phyloP scores from a whole-genome alignment of 2,113 vertebrate species.

The Chroicocephalus ridibundus region DNA sequence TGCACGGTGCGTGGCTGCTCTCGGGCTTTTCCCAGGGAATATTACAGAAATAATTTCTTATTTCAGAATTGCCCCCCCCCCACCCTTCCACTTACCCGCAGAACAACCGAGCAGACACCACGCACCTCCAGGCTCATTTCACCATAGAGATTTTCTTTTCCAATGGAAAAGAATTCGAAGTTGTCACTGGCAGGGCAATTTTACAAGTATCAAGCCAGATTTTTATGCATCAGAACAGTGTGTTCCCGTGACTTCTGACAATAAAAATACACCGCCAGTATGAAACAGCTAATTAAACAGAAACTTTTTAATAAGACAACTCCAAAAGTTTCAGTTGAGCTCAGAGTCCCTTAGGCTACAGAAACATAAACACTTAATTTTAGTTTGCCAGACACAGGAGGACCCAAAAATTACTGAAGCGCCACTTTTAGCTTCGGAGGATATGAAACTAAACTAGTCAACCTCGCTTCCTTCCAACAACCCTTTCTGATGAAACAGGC shows the following conservation, averaged over 20 bases:
- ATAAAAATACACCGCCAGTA: background rate
- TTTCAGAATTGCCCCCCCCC: background rate
- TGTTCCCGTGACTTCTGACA: background rate
- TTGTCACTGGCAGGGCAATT: background rate
- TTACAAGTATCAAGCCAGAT: background rate
- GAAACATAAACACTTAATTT: background rate
- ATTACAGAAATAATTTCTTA: background rate
- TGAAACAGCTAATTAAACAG: background rate
- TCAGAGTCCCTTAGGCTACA: background rate
- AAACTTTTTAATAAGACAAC: background rate
- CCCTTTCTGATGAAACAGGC: background rate
- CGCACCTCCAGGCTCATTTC: background rate
- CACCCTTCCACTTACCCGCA: fast-evolving
- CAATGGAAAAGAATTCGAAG: background rate
- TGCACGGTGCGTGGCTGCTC: background rate
- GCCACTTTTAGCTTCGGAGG: background rate
- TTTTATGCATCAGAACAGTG: background rate
- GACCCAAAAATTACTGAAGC: background rate
- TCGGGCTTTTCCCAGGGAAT: background rate
- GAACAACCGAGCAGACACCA: fast-evolving
- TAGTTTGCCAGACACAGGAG: background rate
- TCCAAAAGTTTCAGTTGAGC: background rate
- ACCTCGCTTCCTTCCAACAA: background rate
- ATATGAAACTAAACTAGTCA: background rate
- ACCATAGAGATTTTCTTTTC: background rate